Conservation (phyloP, 2,888 invertebrate species). For the Xestobium rufovillosum region DNA sequence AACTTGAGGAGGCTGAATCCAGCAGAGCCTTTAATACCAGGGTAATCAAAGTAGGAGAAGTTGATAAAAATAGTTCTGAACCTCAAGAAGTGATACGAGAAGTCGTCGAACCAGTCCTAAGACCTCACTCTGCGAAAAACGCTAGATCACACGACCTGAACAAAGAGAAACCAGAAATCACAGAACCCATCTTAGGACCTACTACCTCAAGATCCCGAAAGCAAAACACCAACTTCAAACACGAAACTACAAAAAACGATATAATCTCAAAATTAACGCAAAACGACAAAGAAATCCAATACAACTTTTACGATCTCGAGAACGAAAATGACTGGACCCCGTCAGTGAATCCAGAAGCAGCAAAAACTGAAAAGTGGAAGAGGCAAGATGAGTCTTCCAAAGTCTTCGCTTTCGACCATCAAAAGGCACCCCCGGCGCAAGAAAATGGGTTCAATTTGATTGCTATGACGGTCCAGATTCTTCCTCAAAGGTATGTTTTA, state of each 20-base stretch:
- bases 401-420: not conserved
- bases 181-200: constrained; percentile 55
- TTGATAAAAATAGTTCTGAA: constrained; percentile 13
- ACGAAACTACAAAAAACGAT: constrained; percentile 36
- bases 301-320: constrained; percentile 36
- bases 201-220: constrained; percentile 28
- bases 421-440: constrained; percentile 8
- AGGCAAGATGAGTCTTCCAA: constrained; percentile 32
- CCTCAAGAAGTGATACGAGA: constrained; percentile 42
- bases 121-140: constrained; percentile 52
- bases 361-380: constrained; percentile 10
- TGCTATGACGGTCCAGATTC: constrained; percentile 62
- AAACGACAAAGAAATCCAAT: constrained; percentile 33
- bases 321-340: constrained; percentile 35
- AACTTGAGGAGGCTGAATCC: constrained; percentile 44
- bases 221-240: constrained; percentile 16
- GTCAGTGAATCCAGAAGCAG: constrained; percentile 10
- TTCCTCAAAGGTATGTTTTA: constrained; percentile 76
- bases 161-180: constrained; percentile 49
- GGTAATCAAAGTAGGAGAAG: constrained; percentile 24
- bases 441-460: constrained; percentile 36
- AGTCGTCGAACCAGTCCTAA: constrained; percentile 67
- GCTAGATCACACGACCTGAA: constrained; percentile 45
- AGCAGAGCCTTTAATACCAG: constrained; percentile 52
- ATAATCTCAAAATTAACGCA: constrained; percentile 33